Evolutionary conservation across 1,140 invertebrate species (phyloP), one percentile per base, ranked within the genome.

Genomic region (Harlomillsia oculata): DNA sequence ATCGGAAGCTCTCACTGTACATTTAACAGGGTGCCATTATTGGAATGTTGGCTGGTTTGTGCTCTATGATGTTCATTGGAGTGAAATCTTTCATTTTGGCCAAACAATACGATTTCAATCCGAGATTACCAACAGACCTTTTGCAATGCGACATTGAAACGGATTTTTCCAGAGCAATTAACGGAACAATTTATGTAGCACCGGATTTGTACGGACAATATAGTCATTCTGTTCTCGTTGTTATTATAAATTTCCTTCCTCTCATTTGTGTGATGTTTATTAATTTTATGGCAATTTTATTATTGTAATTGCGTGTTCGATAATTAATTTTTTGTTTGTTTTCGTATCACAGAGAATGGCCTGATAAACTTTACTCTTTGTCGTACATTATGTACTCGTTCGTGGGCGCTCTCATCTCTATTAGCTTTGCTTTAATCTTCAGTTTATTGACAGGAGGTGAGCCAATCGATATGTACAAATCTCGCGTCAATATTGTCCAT

Each of bases 371-470:
- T 2, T 64, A 39, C 28, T 54, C 62, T 28, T 18, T 64, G 14
- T 62, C 59, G 0, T 64, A 64, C 30, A 52, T 62, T 18, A 37
- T 64, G 2, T 64, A 61, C 41, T 39, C 62, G 9, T 29, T 59
- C 16, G 18, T 60, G 2, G 62, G 62, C n/a, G 53, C 53, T 21
- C 6, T 58, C 5, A 53, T 64, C 13, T 54, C 62, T n/a, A 34
- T 62, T 13, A 13, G 28, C 2, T 39, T 64, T 2, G 59, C 49
- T 20, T 6, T 59, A 1, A 40, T 62, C 11, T 45, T 62, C 39
- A 60, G 62, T 30, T 1, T 53, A 34, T 6, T 57, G 5, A 57
- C 62, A 8, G 53, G 53, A 34, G 55, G 60, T 62, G 43, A 40
- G 20, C 41, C 2, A 2, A 1, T 4, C 11, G 41, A 13, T 28